phyloP scores from a whole-genome alignment of 2,888 invertebrate species.

The Pasiphila rectangulata region DNA sequence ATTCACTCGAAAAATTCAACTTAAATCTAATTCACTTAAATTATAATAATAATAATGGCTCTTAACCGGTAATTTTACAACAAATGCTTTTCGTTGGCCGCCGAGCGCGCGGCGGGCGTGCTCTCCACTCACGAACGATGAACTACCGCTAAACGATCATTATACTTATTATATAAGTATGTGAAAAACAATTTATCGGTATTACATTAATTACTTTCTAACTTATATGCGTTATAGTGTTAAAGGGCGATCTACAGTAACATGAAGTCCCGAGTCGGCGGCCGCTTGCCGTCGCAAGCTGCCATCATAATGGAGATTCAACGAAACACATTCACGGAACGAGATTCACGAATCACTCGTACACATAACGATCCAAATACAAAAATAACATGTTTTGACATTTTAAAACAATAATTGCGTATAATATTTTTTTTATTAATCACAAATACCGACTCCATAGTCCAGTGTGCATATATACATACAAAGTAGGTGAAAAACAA shows the following conservation, averaged over 20 bases:
- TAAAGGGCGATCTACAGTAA: constrained; percentile 53
- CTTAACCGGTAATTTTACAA: constrained; percentile 78
- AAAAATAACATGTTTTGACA: constrained; percentile 73
- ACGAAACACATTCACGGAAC: constrained; percentile 40
- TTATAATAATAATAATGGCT: constrained; percentile 78
- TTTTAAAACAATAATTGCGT: constrained; percentile 57
- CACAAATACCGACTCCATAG: constrained; percentile 67
- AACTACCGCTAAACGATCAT: constrained; percentile 70
- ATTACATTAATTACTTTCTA: constrained; percentile 56
- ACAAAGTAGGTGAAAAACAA: constrained; percentile 60
- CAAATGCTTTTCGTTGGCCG: constrained; percentile 79
- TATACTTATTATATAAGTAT: constrained; percentile 75
- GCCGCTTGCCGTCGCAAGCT: constrained; percentile 20
- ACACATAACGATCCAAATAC: constrained; percentile 62
- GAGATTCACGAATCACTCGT: constrained; percentile 44
- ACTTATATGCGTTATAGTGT: constrained; percentile 56
- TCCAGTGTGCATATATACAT: constrained; percentile 77
- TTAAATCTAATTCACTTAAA: constrained; percentile 79
- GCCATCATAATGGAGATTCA: constrained; percentile 37
- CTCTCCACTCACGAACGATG: constrained; percentile 59
- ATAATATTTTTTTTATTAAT: constrained; percentile 57
- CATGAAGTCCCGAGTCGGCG: constrained; percentile 38
- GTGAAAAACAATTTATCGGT: constrained; percentile 72
- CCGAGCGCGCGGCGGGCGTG: constrained; percentile 68
- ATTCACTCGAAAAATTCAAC: constrained; percentile 78